Base-by-base conservation (phyloP, 2,113 vertebrate species). In the Entomyzon cyanotis region DNA sequence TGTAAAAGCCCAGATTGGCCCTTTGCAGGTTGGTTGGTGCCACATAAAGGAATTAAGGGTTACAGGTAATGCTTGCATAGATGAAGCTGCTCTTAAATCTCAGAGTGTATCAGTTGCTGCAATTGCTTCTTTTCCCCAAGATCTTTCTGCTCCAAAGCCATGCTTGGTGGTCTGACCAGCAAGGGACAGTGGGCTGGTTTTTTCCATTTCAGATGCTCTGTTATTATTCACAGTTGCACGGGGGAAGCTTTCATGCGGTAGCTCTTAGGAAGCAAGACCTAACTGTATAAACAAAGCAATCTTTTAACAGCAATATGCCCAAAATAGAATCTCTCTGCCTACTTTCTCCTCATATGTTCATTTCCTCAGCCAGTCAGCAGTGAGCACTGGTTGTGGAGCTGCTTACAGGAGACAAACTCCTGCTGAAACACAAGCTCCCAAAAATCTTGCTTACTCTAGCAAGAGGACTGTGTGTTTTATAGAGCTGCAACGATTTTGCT, bases 391-490 rank as follows among this genome's bases (percentile, higher is more conserved):
- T 78, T 1, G 1, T 55, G 41, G 65, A 33, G 49, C 46, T 78
- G 44, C 52, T 87, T 71, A 64, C 2, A 4, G 78, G 53, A 81
- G 73, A 59, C 44, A 52, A 69, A 77, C 89, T 74, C 42, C 35
- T 76, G 37, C 60, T 60, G 49, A 65, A 96, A 73, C 49, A 39
- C 37, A 62, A 42, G 42, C 55, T 80, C 39, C 60, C 27, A 27
- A 65, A 92, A 90, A 65, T 87, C 70, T 47, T 77, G 89, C 80
- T 90, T 88, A 85, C 39, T 31, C 19, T 55, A 84, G 79, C 35
- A 28, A 85, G 67, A 77, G 49, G 16, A 8, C 19, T 53, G 46
- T 0, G 0, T 74, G 23, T 84, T 95, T 83, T 79, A 73, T 15
- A 46, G 55, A 41, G 74, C 86, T 80, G 55, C 59, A 63, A 5